Evolutionary conservation across 2,113 vertebrate species (phyloP).

Genomic region (Emydura subglobosa): DNA sequence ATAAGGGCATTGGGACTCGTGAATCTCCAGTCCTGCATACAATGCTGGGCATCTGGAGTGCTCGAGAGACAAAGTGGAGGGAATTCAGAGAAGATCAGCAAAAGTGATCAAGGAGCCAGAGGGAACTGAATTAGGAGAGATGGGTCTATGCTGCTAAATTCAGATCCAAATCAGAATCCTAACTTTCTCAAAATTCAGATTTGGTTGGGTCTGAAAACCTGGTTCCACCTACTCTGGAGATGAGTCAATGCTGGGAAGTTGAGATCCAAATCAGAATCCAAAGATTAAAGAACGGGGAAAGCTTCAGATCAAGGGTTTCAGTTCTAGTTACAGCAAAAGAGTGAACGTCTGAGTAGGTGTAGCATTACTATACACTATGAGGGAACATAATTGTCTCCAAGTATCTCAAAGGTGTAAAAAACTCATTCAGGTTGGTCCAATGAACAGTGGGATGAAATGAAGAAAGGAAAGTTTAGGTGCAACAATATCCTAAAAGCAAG

Average conservation of each 20-base stretch:
- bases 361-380: background rate
- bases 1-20: too few relatives aligned
- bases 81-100: background rate
- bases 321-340: background rate
- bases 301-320: background rate
- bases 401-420: background rate
- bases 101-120: background rate
- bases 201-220: background rate
- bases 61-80: too few relatives aligned
- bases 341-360: background rate
- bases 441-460: background rate
- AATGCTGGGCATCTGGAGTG: too few relatives aligned
- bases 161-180: background rate
- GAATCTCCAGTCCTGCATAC: too few relatives aligned
- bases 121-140: background rate
- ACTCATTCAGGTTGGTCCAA: background rate
- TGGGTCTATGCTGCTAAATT: background rate
- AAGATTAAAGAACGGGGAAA: background rate
- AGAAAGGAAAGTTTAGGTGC: background rate
- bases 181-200: fast-evolving
- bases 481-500: background rate
- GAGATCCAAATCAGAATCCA: background rate
- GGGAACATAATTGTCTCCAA: background rate
- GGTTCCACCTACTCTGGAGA: background rate
- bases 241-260: background rate